Base-by-base conservation (phyloP, 2,888 invertebrate species). In the Druceiella hillmani region DNA sequence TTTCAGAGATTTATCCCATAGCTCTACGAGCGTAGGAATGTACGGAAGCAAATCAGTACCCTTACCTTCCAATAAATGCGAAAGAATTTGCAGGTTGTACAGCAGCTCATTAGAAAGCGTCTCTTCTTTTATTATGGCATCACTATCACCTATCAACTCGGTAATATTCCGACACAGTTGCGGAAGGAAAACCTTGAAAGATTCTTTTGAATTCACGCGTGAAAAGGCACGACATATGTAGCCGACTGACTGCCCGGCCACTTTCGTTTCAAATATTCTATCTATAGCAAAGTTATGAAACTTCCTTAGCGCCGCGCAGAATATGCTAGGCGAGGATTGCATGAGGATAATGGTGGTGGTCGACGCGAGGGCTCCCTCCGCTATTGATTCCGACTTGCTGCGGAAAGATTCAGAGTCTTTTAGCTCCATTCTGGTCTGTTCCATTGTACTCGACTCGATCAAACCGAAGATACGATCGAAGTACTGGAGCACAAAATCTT, bases 401-500 rank as follows among this genome's bases (percentile, higher is more conserved):
- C 81, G 78, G 20, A 73, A 66, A 24, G 76, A 66, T 40, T 75
- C 73, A 1, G 66, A 62, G 38, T 76, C 75, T 41, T 73, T 71
- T 31, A 76, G 75, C 51, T 85, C 83, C 50, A 81, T 62, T 24
- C 84, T 65, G 0, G 80, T 79, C 39, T 78, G 77, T 51, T 85
- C 85, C 40, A 81, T 61, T 0, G 80, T 74, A 50, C 80, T 81
- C 2, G 81, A 82, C 49, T 87, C 85, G 24, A 87, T 79, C 43
- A 86, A 75, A 2, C 68, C 58, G 53, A 85, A 83, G 42, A 85
- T 68, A 53, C 83, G 78, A 53, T 92, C 91, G 49, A 94, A 64
- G 54, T 90, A 87, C 53, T 90, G 83, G 2, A 90, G 62, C 2
- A 93, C 80, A 55, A 94, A 93, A 56, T 92, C 90, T 63, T 94